Conservation (phyloP, 2,888 invertebrate genomes). For the Muschampia staudingeri region DNA sequence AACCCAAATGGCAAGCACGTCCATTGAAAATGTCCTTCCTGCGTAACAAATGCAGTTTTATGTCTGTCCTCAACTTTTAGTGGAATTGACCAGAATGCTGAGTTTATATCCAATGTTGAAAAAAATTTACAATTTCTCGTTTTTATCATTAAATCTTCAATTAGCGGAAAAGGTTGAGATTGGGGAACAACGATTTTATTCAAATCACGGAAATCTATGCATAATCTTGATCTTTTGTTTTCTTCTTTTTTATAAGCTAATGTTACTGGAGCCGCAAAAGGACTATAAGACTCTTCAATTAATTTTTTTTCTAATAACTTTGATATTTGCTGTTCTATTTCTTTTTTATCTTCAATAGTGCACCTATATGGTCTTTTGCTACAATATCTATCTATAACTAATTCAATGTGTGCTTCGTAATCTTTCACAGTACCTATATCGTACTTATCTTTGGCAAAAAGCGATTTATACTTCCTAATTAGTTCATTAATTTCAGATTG, state of each 20-base stretch:
- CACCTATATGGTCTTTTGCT: conserved; percentile 63
- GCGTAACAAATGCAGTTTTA: conserved; percentile 70
- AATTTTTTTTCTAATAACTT: conserved; percentile 59
- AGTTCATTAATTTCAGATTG: conserved; percentile 19
- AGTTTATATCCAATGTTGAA: conserved; percentile 70
- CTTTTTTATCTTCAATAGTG: conserved; percentile 57
- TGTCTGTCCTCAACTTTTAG: conserved; percentile 69
- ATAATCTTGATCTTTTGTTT: conserved; percentile 69
- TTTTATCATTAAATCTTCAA: conserved; percentile 70
- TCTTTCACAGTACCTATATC: conserved; percentile 50
- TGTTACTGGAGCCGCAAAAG: conserved; percentile 67
- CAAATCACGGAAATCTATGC: conserved; percentile 71
- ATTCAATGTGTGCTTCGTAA: conserved; percentile 53
- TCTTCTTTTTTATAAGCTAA: conserved; percentile 66
- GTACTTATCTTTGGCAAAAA: conserved; percentile 65
- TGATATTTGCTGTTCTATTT: conserved; percentile 62
- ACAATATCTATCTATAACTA: conserved; percentile 51
- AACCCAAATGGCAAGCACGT: conserved; percentile 73
- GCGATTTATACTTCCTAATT: conserved; percentile 20
- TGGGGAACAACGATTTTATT: conserved; percentile 70
- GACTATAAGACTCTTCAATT: conserved; percentile 67
- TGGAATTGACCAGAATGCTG: conserved; percentile 76
- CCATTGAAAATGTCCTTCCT: conserved; percentile 71
- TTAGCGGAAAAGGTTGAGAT: conserved; percentile 70
- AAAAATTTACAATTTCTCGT: conserved; percentile 70